phyloP scores from a whole-genome alignment of 2,113 vertebrate genomes.

The Mormyrus iriodes region DNA sequence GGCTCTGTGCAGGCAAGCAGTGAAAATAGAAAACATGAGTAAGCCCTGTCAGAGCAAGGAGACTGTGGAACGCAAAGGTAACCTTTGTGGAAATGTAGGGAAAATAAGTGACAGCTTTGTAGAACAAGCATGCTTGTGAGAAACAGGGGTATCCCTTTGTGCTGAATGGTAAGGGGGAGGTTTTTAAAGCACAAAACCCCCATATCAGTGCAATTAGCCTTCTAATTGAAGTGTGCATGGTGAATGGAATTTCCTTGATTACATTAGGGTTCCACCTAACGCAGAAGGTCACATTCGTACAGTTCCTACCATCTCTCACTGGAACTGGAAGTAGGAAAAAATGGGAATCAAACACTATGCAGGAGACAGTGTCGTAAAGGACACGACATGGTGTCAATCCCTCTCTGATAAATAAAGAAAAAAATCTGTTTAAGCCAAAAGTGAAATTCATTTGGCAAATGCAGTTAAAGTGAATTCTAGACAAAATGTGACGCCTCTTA shows the following conservation, averaged over 20 bases:
- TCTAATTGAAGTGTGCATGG: background rate
- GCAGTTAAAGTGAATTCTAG: background rate
- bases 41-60: background rate
- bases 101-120: background rate
- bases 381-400: background rate
- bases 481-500: conserved; percentile 29
- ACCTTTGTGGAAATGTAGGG: background rate
- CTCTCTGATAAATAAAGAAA: background rate
- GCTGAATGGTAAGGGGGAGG: background rate
- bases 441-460: background rate
- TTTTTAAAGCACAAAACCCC: background rate
- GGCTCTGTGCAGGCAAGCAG: background rate
- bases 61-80: background rate
- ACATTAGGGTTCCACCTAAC: background rate
- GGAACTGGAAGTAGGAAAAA: background rate
- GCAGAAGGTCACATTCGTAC: background rate
- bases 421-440: background rate
- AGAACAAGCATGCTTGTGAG: background rate
- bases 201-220: background rate
- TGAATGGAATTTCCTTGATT: background rate
- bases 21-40: background rate
- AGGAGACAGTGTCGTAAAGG: background rate
- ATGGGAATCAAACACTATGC: background rate
- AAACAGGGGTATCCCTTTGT: background rate
- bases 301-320: background rate